phyloP scores from a whole-genome alignment of 53 echinoderm and acorn worm genomes.

The Antedon mediterranea region DNA sequence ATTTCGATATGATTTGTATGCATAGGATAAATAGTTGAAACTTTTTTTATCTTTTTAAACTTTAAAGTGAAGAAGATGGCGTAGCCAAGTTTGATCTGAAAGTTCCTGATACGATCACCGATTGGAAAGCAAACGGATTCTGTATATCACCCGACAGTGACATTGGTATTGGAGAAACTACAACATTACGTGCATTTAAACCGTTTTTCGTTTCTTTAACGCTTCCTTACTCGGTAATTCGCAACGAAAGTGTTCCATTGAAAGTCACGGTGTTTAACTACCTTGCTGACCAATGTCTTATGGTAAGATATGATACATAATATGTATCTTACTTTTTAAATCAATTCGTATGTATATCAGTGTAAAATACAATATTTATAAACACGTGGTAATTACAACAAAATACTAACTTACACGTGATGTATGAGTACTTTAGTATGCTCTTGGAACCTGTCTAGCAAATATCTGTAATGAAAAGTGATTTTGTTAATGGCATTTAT shows the following conservation, averaged over 20 bases:
- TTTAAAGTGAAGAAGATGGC: conserved; percentile 2
- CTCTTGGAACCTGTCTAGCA: too few species aligned
- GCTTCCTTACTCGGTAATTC: conserved; percentile 75
- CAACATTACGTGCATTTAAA: conserved; percentile 39
- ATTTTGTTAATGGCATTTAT: neutral
- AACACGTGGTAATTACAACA: too few species aligned
- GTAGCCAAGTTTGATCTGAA: conserved; percentile 8
- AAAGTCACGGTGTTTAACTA: conserved; percentile 57
- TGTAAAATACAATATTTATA: too few species aligned
- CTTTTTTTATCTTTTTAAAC: too few species aligned
- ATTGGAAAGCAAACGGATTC: conserved; percentile 54
- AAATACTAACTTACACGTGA: too few species aligned
- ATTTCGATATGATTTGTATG: too few species aligned
- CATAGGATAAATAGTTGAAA: too few species aligned
- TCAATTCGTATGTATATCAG: too few species aligned
- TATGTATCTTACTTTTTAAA: neutral
- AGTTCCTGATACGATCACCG: conserved; percentile 53
- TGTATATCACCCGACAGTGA: conserved; percentile 35
- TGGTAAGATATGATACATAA: conserved; percentile 31
- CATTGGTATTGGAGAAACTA: conserved; percentile 52
- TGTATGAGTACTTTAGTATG: too few species aligned
- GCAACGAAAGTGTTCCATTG: conserved; percentile 43
- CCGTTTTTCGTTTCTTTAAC: conserved; percentile 52
- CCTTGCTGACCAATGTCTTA: conserved; percentile 26
- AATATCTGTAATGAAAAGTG: too few species aligned